Percentiles rank a stretch among this genome's conserved stretches.
phyloP scores from a whole-genome alignment of 2,888 invertebrate genomes.

The Mesorhabditis sp. region DNA sequence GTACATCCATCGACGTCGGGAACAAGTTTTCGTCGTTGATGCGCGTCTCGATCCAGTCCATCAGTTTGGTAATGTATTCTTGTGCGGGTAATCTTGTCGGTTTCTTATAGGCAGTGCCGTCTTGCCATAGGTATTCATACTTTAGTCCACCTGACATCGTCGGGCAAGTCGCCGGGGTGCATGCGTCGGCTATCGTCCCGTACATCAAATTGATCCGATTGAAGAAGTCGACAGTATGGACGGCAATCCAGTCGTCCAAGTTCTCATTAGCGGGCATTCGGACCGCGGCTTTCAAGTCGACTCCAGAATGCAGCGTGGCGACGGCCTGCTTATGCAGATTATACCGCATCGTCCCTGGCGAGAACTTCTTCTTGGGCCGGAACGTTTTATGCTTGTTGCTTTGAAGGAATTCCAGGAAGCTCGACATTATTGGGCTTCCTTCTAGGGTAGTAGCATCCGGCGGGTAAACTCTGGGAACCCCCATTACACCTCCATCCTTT shows the following conservation, averaged over 20 bases:
- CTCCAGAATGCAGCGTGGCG: constrained; percentile 81
- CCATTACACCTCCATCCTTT: too few species aligned
- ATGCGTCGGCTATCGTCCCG: constrained; percentile 76
- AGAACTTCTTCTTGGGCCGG: constrained; percentile 80
- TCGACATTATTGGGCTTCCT: constrained; percentile 29
- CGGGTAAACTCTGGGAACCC: too few species aligned
- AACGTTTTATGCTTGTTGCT: constrained; percentile 70
- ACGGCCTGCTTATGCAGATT: constrained; percentile 82
- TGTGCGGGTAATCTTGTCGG: constrained; percentile 79
- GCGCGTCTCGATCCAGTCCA: constrained; percentile 82
- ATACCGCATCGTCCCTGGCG: constrained; percentile 79
- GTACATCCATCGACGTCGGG: constrained; percentile 78
- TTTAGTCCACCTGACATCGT: constrained; percentile 84
- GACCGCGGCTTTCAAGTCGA: constrained; percentile 77
- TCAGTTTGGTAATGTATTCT: constrained; percentile 69
- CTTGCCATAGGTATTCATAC: constrained; percentile 87
- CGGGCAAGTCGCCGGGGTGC: constrained; percentile 78
- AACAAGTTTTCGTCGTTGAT: constrained; percentile 83
- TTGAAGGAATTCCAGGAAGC: constrained; percentile 56
- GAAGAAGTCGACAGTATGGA: constrained; percentile 89
- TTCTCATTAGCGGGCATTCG: constrained; percentile 76
- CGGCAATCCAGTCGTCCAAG: constrained; percentile 85
- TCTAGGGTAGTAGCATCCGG: too few species aligned
- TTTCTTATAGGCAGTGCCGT: constrained; percentile 70
- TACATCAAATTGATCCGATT: constrained; percentile 87